Percentiles rank a stretch among this genome's conserved stretches.
Conservation (phyloP, 2,888 invertebrate genomes). For the Lasioglossum malachurum region DNA sequence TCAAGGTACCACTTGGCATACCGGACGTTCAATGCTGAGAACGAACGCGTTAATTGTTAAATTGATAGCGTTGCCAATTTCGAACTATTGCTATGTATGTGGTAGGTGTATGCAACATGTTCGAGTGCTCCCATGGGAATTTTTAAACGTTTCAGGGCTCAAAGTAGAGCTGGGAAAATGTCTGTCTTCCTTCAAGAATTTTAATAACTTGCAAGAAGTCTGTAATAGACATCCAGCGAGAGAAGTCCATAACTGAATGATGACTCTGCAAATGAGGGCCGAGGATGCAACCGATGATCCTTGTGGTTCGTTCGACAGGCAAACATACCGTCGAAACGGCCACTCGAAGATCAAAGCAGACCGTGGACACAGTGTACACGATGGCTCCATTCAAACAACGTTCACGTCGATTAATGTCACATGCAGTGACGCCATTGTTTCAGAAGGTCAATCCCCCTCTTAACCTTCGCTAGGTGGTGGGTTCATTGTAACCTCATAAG, state of each 20-base stretch:
- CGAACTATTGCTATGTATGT: too few species aligned
- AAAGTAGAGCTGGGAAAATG: too few species aligned
- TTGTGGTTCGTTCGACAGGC: not conserved
- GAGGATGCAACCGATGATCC: not conserved
- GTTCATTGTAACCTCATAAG: constrained; percentile 11
- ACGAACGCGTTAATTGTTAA: not conserved
- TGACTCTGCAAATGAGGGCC: not conserved
- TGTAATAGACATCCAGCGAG: not conserved
- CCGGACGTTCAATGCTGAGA: not conserved
- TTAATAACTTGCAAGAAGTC: not conserved
- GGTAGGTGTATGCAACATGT: too few species aligned
- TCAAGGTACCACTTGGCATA: not conserved
- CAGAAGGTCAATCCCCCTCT: constrained; percentile 35
- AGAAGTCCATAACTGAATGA: not conserved
- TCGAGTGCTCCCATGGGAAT: too few species aligned
- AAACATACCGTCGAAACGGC: constrained; percentile 25
- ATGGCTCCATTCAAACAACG: constrained; percentile 24
- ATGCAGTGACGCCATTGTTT: constrained; percentile 32
- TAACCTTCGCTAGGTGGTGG: constrained; percentile 17
- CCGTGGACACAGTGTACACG: constrained; percentile 2
- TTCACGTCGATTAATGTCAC: constrained; percentile 40
- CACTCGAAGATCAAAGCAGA: constrained; percentile 33
- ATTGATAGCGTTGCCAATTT: not conserved
- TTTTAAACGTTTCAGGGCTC: too few species aligned
- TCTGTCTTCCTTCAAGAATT: not conserved